These are phyloP conservation scores for Caloenas nicobarica DNA, from an alignment of 2,113 vertebrate genomes.

Conservation along the genomic window DNA sequence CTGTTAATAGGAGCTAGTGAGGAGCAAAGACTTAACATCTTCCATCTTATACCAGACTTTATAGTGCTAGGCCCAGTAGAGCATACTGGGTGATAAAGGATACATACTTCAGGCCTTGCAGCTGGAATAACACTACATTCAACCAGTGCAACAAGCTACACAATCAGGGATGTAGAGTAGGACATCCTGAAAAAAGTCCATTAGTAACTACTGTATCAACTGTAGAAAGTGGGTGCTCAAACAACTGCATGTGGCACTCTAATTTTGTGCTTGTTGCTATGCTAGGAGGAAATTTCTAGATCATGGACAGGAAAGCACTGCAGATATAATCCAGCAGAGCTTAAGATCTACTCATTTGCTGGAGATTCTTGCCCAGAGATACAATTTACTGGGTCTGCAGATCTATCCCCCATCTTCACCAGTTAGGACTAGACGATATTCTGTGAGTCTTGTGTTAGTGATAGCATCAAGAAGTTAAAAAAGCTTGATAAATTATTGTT, in stretches of 20 bases:
- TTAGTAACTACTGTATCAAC: not conserved
- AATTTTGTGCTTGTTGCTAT: not conserved
- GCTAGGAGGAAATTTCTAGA: not conserved
- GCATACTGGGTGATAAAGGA: not conserved
- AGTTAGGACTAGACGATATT: not conserved
- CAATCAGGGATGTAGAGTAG: not conserved
- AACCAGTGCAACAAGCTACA: not conserved
- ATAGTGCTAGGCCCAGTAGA: not conserved
- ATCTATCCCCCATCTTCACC: not conserved
- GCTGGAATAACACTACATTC: not conserved
- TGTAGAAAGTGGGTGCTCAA: not conserved
- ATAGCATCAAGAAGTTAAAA: not conserved
- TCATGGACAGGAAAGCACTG: not conserved
- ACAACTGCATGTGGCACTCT: not conserved
- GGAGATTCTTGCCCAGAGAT: not conserved
- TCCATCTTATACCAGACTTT: not conserved
- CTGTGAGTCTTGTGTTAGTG: not conserved
- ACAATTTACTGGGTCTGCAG: not conserved
- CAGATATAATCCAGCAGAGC: not conserved
- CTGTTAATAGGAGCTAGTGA: not conserved
- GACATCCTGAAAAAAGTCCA: not conserved
- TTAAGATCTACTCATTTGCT: not conserved
- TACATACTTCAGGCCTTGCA: not conserved
- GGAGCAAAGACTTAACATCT: not conserved
- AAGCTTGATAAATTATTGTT: not conserved